Evolutionary conservation across 2,113 vertebrate species (phyloP), one percentile per base, ranked within the genome.

Genomic region (Picathartes gymnocephalus): DNA sequence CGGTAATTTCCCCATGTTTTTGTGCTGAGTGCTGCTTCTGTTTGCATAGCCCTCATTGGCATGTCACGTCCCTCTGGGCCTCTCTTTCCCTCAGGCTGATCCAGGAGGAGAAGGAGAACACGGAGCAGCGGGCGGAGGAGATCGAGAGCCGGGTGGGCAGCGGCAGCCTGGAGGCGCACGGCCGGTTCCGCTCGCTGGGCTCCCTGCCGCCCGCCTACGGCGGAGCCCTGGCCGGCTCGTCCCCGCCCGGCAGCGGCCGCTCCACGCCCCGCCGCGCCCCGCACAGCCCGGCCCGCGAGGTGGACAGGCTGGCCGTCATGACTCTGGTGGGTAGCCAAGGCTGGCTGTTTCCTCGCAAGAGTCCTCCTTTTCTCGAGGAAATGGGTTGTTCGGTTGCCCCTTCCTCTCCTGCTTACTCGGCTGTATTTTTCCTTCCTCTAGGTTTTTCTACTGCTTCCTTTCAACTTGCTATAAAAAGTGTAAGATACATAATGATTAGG

Each of bases 31-130:
- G 9, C 80, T 1, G 7, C 44, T 58, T 4, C n/a, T 27, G 2
- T 57, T 33, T 30, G 16, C 4, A 0, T 3, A 13, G 8, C 23
- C 12, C 83, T 44, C 15, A 8, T 13, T 23, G 65, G 30, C 51
- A 7, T 6, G 10, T 4, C 28, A 1, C 0, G 0, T 66, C 68
- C 21, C 66, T 53, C 14, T 53, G 40, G n/a, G 33, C 35, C 42
- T 17, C 25, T 39, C 13, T 17, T 39, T 23, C 53, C 82, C 70
- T 14, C 88, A 99, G 99, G 47, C 97, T 99, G 97, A 99, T 99
- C 74, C 99, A 99, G 69, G 99, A 99, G 93, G 99, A 99, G 96
- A 99, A 99, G 97, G 99, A 99, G 97, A 99, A 94, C 97, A 98
- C 99, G 0, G 98, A 99, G 25, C 98, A 99, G 96, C 98, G 99